Evolutionary conservation across 2,888 invertebrate species (phyloP).

Genomic region (Drymonia ruficornis): DNA sequence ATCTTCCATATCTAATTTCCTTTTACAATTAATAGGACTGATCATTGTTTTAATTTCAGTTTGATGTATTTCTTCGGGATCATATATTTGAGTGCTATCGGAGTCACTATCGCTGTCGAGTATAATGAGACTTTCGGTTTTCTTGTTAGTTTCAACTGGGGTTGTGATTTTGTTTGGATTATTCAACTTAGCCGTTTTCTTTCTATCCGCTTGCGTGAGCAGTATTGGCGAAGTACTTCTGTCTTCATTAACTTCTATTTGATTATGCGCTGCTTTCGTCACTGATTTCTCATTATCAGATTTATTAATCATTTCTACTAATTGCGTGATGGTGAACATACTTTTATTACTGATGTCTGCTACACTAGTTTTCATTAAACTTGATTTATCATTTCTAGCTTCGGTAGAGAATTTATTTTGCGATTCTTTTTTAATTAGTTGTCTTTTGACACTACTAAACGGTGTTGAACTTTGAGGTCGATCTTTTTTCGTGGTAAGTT

Average conservation of each 20-base stretch:
- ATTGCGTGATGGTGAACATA: slow-evolving; percentile 76
- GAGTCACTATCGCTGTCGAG: slow-evolving; percentile 72
- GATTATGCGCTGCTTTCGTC: slow-evolving; percentile 14
- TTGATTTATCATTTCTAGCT: slow-evolving; percentile 28
- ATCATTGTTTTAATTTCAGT: slow-evolving; percentile 12
- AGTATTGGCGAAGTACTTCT: slow-evolving; percentile 69
- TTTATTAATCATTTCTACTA: slow-evolving; percentile 75
- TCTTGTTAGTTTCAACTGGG: slow-evolving; percentile 26
- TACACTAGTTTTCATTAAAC: slow-evolving; percentile 27
- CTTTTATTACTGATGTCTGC: slow-evolving; percentile 60
- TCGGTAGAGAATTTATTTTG: slow-evolving; percentile 26
- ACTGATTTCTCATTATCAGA: slow-evolving; percentile 40
- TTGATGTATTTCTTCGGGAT: slow-evolving; percentile 34
- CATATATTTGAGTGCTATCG: slow-evolving; percentile 55
- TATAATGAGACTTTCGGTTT: slow-evolving; percentile 58
- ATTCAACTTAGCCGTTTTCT: slow-evolving; percentile 30
- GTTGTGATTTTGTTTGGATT: slow-evolving; percentile 22
- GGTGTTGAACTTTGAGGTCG: slow-evolving; percentile 49
- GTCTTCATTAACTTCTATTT: slow-evolving; percentile 24
- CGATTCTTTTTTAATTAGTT: slow-evolving; percentile 42
- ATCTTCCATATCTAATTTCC: slow-evolving; percentile 56
- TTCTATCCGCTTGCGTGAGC: slow-evolving; percentile 64
- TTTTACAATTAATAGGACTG: slow-evolving; percentile 43
- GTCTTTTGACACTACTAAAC: slow-evolving; percentile 42
- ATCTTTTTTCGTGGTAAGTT: slow-evolving; percentile 53